phyloP scores from a whole-genome alignment of 2,888 invertebrate genomes.

The Cephus pulcher region DNA sequence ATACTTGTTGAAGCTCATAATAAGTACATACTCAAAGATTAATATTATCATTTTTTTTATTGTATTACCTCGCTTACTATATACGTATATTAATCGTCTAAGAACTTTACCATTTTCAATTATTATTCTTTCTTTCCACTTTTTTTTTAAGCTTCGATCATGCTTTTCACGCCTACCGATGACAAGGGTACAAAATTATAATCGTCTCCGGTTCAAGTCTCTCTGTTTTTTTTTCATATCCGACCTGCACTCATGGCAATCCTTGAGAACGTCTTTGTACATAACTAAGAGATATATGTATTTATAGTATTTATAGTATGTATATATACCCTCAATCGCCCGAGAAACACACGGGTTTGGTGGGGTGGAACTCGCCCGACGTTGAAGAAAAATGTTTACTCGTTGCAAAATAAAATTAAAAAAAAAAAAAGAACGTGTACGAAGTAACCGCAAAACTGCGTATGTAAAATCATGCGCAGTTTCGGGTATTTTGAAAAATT shows the following conservation, averaged over 20 bases:
- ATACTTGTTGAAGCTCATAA: conserved; percentile 65
- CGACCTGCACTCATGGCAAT: conserved; percentile 11
- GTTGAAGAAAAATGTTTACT: background rate
- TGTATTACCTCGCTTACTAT: conserved; percentile 31
- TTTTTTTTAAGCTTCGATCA: conserved; percentile 19
- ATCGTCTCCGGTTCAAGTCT: conserved; percentile 42
- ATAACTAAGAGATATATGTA: conserved; percentile 31
- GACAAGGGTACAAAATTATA: conserved; percentile 58
- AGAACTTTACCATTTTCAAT: background rate
- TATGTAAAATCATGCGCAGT: background rate
- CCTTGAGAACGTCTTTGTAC: conserved; percentile 40
- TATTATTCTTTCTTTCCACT: conserved; percentile 9
- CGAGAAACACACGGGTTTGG: conserved; percentile 23
- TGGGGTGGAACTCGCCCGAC: conserved; percentile 29
- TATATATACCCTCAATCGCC: conserved; percentile 29
- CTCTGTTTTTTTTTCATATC: conserved; percentile 22
- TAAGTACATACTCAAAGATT: conserved; percentile 62
- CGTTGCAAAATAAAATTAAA: background rate
- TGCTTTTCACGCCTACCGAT: conserved; percentile 27
- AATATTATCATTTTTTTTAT: conserved; percentile 50
- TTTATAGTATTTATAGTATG: conserved; percentile 16
- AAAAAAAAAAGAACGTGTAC: background rate
- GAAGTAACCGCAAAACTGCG: background rate
- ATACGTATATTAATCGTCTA: conserved; percentile 10
- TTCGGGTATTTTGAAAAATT: conserved; percentile 17